phyloP scores from a whole-genome alignment of 2,797 vertebrate species.

The Diplodus puntazzo region DNA sequence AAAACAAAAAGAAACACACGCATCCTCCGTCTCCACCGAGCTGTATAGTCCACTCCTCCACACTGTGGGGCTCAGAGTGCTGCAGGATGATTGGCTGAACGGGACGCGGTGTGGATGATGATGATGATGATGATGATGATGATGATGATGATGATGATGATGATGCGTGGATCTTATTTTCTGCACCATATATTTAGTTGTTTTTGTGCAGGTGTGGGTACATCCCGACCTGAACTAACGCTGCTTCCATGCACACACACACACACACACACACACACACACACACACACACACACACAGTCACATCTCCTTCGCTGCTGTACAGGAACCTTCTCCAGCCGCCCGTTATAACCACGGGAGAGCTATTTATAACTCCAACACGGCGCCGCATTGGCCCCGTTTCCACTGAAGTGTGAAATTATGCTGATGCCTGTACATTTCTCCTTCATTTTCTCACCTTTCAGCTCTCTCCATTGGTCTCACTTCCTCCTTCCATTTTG shows the following conservation, averaged over 20 bases:
- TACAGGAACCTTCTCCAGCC: slow-evolving; percentile 34
- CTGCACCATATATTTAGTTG: background rate
- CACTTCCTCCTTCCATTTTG: slow-evolving; percentile 11
- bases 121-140: no score
- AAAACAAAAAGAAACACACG: slow-evolving; percentile 8
- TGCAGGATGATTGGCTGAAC: slow-evolving; percentile 18
- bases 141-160: no score
- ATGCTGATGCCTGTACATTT: slow-evolving; percentile 73
- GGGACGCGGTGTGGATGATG: background rate
- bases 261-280: background rate
- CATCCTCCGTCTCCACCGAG: slow-evolving; percentile 46
- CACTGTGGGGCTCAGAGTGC: slow-evolving; percentile 27
- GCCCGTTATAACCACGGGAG: slow-evolving; percentile 58
- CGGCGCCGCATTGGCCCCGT: slow-evolving; percentile 72
- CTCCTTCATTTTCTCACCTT: slow-evolving; percentile 56
- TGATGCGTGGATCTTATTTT: slow-evolving; percentile 11
- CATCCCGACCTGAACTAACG: no score
- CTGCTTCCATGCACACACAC: no score
- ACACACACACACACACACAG: no score
- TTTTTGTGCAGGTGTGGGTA: background rate
- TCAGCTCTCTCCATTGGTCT: slow-evolving; percentile 8
- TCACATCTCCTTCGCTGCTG: slow-evolving; percentile 10
- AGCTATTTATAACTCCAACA: slow-evolving; percentile 71
- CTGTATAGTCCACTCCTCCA: slow-evolving; percentile 53
- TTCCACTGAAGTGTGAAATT: slow-evolving; percentile 72